Conservation (phyloP, 2,888 invertebrate species). For the Drosophila niveifrons region DNA sequence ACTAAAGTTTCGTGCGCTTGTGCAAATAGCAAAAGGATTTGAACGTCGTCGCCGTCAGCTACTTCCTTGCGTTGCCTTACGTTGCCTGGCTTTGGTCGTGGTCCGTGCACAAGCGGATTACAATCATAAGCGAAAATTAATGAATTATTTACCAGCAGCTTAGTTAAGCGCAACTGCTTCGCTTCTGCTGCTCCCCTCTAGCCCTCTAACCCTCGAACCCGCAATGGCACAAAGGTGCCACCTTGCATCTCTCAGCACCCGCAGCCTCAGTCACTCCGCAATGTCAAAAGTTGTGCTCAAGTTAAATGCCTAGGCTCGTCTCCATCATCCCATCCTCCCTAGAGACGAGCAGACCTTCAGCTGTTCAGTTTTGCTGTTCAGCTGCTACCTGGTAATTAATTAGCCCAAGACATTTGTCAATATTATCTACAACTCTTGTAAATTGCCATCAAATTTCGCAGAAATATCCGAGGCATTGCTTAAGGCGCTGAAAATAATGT, state of each 20-base stretch:
- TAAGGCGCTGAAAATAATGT: slow-evolving; percentile 32
- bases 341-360: slow-evolving; percentile 11
- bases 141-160: slow-evolving; percentile 82
- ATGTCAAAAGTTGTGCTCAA: slow-evolving; percentile 62
- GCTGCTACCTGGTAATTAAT: slow-evolving; percentile 70
- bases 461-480: slow-evolving; percentile 17
- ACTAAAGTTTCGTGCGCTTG: slow-evolving; percentile 74
- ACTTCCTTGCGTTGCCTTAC: slow-evolving; percentile 12
- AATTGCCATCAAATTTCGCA: slow-evolving; percentile 47
- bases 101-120: slow-evolving; percentile 73
- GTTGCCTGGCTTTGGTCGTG: slow-evolving; percentile 21
- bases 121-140: slow-evolving; percentile 82
- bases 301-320: slow-evolving; percentile 49
- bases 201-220: neutral
- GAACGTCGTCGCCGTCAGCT: slow-evolving; percentile 49
- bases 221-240: slow-evolving; percentile 23
- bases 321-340: neutral
- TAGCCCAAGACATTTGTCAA: slow-evolving; percentile 69
- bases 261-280: slow-evolving; percentile 10
- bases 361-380: slow-evolving; percentile 19
- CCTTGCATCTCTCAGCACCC: slow-evolving; percentile 8
- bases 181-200: neutral
- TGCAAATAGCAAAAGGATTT: slow-evolving; percentile 74
- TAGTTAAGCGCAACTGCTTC: slow-evolving; percentile 62
- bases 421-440: slow-evolving; percentile 59